Evolutionary conservation across 2,888 invertebrate species (phyloP).

Genomic region (Ypsolopha scabrella): DNA sequence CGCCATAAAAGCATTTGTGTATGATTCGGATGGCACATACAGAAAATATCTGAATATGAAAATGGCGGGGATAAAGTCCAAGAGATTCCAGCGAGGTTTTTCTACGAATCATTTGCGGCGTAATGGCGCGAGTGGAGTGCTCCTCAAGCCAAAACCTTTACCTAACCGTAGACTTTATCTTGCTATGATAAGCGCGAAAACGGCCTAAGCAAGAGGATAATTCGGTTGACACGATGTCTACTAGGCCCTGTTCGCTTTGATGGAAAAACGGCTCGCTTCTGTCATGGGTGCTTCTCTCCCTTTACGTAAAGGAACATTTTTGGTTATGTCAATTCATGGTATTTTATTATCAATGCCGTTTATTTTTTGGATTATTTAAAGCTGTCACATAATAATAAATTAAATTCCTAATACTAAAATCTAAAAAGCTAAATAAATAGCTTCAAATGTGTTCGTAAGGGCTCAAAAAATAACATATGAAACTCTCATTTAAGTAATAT

Average conservation of each 20-base stretch:
- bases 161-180: too few species aligned
- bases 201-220: too few species aligned
- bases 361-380: too few species aligned
- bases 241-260: constrained; percentile 17
- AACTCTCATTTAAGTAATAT: too few species aligned
- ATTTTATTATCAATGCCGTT: not conserved
- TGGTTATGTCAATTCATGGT: not conserved
- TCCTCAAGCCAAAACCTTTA: constrained; percentile 17
- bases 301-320: not conserved
- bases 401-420: too few species aligned
- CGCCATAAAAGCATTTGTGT: not conserved
- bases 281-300: constrained; percentile 22
- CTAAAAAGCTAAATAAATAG: too few species aligned
- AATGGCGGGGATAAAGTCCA: constrained; percentile 29
- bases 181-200: too few species aligned
- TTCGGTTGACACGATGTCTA: too few species aligned
- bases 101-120: constrained; percentile 39
- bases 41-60: constrained; percentile 14
- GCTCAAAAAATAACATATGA: too few species aligned
- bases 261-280: constrained; percentile 38
- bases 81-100: constrained; percentile 26
- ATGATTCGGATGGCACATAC: not conserved
- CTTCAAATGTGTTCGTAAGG: too few species aligned
- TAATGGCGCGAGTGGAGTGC: constrained; percentile 38
- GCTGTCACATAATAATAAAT: too few species aligned